Conservation (phyloP, 1,140 invertebrate genomes). For the Drosophila serrata region DNA sequence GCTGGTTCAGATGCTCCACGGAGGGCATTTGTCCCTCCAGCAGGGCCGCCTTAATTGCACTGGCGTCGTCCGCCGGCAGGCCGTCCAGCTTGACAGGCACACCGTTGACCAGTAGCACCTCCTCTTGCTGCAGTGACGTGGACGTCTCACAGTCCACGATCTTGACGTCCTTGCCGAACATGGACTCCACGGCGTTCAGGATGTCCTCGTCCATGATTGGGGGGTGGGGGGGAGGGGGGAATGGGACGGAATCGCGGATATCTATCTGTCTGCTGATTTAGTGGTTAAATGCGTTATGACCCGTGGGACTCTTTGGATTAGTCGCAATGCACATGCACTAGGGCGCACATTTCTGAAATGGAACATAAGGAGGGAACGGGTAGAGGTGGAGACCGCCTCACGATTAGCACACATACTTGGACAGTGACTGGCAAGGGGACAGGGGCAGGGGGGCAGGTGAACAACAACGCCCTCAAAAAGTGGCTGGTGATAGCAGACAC, state of each 20-base stretch:
- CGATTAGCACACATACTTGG: constrained; percentile 41
- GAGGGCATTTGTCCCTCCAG: constrained; percentile 90
- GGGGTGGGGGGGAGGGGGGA: not conserved
- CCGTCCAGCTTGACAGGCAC: constrained; percentile 89
- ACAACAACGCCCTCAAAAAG: constrained; percentile 61
- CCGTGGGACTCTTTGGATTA: constrained; percentile 77
- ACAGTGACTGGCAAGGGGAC: not conserved
- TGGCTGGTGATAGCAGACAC: constrained; percentile 54
- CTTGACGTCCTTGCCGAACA: constrained; percentile 91
- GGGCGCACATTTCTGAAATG: constrained; percentile 64
- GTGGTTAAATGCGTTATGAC: constrained; percentile 75
- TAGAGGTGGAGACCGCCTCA: constrained; percentile 8
- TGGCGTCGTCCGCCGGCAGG: constrained; percentile 87
- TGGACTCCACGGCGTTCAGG: constrained; percentile 91
- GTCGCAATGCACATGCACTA: constrained; percentile 68
- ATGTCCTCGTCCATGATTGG: constrained; percentile 91
- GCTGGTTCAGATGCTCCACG: constrained; percentile 90
- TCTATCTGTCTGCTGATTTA: constrained; percentile 37
- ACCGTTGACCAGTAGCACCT: constrained; percentile 91
- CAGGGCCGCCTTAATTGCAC: constrained; percentile 89
- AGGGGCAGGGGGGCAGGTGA: constrained; percentile 20
- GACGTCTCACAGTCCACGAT: constrained; percentile 92
- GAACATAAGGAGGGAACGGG: constrained; percentile 37
- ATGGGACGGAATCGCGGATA: constrained; percentile 27
- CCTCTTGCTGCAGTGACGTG: constrained; percentile 90